Percentiles rank a stretch among this genome's conserved stretches.
phyloP scores from a whole-genome alignment of 1,140 invertebrate genomes.

The Habropoda laboriosa region DNA sequence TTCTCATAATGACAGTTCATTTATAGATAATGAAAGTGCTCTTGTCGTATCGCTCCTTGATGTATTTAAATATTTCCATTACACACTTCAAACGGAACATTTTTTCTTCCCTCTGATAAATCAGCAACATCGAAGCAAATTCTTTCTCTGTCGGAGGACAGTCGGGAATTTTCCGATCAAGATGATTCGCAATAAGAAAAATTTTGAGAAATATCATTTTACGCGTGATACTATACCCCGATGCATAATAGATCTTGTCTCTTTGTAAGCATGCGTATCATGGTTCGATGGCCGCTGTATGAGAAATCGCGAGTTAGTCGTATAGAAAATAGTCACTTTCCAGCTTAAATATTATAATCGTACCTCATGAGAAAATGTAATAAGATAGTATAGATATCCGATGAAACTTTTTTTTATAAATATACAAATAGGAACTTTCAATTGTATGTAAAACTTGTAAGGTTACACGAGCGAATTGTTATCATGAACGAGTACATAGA shows the following conservation, averaged over 20 bases:
- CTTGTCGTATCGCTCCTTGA: background rate
- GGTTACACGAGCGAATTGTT: too few species aligned
- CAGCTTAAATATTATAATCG: background rate
- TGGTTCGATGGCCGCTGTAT: constrained; percentile 1
- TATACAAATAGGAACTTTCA: too few species aligned
- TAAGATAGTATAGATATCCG: too few species aligned
- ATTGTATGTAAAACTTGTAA: too few species aligned
- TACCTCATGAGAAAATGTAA: background rate
- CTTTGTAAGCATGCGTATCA: background rate
- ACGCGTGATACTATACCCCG: background rate
- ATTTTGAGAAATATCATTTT: constrained; percentile 13
- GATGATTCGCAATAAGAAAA: background rate
- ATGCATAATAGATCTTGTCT: background rate
- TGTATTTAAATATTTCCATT: background rate
- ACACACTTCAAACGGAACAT: background rate
- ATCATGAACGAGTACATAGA: too few species aligned
- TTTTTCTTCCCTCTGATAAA: too few species aligned
- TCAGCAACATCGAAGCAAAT: background rate
- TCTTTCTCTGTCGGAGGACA: background rate
- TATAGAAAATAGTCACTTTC: constrained; percentile 27
- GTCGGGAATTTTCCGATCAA: background rate
- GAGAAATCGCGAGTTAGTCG: constrained; percentile 7
- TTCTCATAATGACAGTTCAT: constrained; percentile 6
- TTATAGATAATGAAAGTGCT: background rate
- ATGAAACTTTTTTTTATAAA: too few species aligned